Conservation (phyloP, 1,140 invertebrate genomes). For the Ceratina japonica region DNA sequence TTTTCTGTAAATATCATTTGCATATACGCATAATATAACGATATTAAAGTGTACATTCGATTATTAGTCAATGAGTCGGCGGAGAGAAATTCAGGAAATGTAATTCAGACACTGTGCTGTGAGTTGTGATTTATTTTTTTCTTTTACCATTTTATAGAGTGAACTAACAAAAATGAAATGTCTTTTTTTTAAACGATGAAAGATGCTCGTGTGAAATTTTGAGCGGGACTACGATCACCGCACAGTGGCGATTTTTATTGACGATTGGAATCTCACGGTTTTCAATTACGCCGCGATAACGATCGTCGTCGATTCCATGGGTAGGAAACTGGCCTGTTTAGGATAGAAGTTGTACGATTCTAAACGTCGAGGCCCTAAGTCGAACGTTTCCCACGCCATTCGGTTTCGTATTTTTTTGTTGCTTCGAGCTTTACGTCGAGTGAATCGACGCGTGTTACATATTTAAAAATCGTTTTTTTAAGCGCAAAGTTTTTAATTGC, state of each 20-base stretch:
- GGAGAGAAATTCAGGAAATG: constrained; percentile 29
- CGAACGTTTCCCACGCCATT: not conserved
- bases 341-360: constrained; percentile 23
- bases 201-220: not conserved
- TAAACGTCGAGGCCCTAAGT: constrained; percentile 1
- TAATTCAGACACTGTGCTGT: constrained; percentile 46
- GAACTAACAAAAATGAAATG: constrained; percentile 14
- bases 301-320: constrained; percentile 9
- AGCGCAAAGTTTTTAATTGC: not conserved
- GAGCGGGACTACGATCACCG: not conserved
- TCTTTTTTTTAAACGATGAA: not conserved
- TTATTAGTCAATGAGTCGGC: not conserved
- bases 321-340: constrained; percentile 5
- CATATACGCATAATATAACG: constrained; percentile 68
- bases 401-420: constrained; percentile 16
- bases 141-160: constrained; percentile 22
- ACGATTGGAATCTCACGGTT: not conserved
- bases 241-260: constrained; percentile 3
- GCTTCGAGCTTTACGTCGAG: not conserved
- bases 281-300: constrained; percentile 6
- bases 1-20: constrained; percentile 67
- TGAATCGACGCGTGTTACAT: not conserved
- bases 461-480: constrained; percentile 4
- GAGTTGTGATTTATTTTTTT: constrained; percentile 41
- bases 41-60: constrained; percentile 63